phyloP scores from a whole-genome alignment of 2,888 invertebrate genomes.

The Hypolimnas misippus region DNA sequence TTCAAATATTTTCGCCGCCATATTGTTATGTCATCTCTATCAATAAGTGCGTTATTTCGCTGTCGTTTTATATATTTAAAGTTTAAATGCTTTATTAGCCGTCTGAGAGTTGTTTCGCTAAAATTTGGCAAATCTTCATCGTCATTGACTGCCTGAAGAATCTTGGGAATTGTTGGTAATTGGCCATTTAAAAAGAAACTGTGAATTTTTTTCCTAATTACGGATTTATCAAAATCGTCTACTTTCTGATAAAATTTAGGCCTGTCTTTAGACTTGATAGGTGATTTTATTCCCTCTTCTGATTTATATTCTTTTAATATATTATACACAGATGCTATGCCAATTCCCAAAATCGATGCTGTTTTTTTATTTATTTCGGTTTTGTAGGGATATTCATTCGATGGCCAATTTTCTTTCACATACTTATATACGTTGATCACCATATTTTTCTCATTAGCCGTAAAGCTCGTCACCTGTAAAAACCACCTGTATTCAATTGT shows the following conservation, averaged over 20 bases:
- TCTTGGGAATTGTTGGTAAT: background rate
- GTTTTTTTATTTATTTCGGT: background rate
- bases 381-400: background rate
- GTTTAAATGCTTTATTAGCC: background rate
- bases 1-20: background rate
- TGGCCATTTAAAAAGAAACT: background rate
- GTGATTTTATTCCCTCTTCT: background rate
- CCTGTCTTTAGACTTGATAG: background rate
- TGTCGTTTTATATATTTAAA: background rate
- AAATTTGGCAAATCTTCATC: background rate
- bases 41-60: conserved; percentile 2
- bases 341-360: background rate
- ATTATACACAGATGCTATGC: background rate
- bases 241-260: background rate
- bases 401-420: background rate
- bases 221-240: background rate
- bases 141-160: background rate
- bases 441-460: too few relatives aligned
- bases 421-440: too few relatives aligned
- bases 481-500: too few relatives aligned
- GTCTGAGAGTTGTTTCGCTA: background rate
- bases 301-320: background rate
- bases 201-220: background rate
- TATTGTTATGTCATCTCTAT: background rate
- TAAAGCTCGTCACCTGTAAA: too few relatives aligned